Conservation (phyloP, 2,797 vertebrate genomes). For the Neopelma chrysocephalum region DNA sequence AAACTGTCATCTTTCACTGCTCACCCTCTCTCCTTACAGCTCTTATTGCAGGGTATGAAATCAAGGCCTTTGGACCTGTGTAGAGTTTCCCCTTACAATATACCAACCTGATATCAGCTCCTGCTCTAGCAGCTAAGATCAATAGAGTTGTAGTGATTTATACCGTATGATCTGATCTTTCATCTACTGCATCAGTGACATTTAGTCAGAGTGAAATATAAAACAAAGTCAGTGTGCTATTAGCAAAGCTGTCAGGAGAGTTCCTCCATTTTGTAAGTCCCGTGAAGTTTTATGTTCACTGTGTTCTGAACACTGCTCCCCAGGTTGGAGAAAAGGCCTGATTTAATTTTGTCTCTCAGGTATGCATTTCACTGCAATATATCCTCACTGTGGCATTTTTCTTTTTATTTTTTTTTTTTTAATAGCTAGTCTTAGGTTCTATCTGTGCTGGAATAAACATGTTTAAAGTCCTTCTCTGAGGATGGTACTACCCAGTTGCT, state of each 20-base stretch:
- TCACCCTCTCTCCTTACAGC: constrained; percentile 29
- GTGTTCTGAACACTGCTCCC: background rate
- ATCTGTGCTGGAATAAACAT: background rate
- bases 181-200: background rate
- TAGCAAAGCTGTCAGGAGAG: background rate
- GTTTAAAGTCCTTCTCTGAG: background rate
- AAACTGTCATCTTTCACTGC: constrained; percentile 8
- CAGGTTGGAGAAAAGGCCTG: background rate
- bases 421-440: background rate
- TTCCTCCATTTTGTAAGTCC: background rate
- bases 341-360: background rate
- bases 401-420: background rate
- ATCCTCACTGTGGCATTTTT: background rate
- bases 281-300: background rate
- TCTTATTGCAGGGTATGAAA: constrained; percentile 26
- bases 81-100: background rate
- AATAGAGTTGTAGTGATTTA: background rate
- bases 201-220: background rate
- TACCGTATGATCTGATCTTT: background rate
- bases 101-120: background rate
- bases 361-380: background rate
- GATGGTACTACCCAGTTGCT: background rate
- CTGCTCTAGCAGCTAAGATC: background rate
- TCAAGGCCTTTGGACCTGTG: background rate
- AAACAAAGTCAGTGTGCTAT: background rate